phyloP scores from a whole-genome alignment of 2,888 invertebrate genomes.

The Escarpia spicata region DNA sequence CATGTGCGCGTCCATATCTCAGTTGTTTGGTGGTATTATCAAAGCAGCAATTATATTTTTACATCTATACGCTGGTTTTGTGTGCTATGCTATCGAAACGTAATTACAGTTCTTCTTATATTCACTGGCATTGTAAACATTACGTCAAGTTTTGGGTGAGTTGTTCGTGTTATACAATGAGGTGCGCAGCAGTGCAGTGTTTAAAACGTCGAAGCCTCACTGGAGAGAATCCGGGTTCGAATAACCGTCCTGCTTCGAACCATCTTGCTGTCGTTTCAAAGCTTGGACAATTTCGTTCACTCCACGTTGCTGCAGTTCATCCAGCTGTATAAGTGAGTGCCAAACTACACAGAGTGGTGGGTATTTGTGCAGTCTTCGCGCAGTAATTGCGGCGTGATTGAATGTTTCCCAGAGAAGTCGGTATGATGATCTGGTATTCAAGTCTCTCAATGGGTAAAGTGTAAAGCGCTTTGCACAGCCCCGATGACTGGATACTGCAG shows the following conservation, averaged over 20 bases:
- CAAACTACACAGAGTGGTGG: not conserved
- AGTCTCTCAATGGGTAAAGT: not conserved
- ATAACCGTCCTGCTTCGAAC: not conserved
- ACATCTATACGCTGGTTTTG: not conserved
- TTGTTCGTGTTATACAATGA: not conserved
- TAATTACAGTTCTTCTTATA: too few species aligned
- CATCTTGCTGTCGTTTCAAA: not conserved
- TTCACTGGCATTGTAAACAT: too few species aligned
- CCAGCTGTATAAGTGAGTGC: not conserved
- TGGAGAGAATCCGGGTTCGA: not conserved
- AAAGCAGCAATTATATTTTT: not conserved
- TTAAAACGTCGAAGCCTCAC: not conserved
- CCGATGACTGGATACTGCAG: too few species aligned
- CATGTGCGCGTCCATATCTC: not conserved
- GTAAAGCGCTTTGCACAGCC: not conserved
- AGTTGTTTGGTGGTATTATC: not conserved
- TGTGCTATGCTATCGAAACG: not conserved
- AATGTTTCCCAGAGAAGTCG: not conserved
- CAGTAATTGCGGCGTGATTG: not conserved
- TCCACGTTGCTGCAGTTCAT: not conserved
- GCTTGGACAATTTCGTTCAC: not conserved
- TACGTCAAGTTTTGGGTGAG: too few species aligned
- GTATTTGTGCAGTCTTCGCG: not conserved
- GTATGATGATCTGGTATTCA: not conserved
- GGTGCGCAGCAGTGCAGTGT: not conserved